Percentiles rank a stretch among this genome's conserved stretches.
Conservation (phyloP, 2,888 invertebrate genomes). For the Drosophila vallismaia region DNA sequence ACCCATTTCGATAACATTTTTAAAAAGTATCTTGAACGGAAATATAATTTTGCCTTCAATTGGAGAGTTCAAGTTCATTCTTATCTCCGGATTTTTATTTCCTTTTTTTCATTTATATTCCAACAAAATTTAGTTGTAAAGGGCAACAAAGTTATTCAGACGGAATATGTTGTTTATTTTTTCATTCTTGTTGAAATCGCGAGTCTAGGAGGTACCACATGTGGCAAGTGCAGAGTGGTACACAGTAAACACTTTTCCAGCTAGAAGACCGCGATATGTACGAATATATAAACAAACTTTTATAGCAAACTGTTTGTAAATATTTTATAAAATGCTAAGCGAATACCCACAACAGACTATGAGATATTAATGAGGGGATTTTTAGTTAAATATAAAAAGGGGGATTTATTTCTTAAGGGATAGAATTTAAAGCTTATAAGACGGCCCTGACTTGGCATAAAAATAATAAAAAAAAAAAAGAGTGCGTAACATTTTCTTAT, state of each 20-base stretch:
- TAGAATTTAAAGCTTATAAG: neutral
- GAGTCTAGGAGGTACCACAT: conserved; percentile 4
- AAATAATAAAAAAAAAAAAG: conserved; percentile 10
- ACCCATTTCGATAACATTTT: neutral
- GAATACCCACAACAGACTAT: conserved; percentile 2
- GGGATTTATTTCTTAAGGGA: neutral
- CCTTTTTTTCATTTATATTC: neutral
- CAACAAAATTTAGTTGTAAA: conserved; percentile 9
- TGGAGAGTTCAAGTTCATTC: conserved; percentile 35
- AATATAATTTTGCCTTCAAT: neutral
- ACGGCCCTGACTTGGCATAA: conserved; percentile 30
- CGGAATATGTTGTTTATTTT: conserved; percentile 29
- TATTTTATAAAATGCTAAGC: conserved; percentile 21
- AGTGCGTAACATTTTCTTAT: conserved; percentile 63
- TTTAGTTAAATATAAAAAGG: neutral
- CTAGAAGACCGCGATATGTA: neutral
- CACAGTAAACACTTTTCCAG: conserved; percentile 36
- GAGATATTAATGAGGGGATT: conserved; percentile 2
- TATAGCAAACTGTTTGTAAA: conserved; percentile 28
- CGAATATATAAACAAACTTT: conserved; percentile 20
- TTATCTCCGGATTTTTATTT: conserved; percentile 5
- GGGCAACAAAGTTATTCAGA: conserved; percentile 24
- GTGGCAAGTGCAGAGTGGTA: conserved; percentile 38
- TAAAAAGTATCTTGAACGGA: neutral
- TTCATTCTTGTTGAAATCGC: conserved; percentile 15